These are phyloP conservation scores for Gymnogyps californianus DNA, from an alignment of 2,113 vertebrate species.

Conservation along the genomic window DNA sequence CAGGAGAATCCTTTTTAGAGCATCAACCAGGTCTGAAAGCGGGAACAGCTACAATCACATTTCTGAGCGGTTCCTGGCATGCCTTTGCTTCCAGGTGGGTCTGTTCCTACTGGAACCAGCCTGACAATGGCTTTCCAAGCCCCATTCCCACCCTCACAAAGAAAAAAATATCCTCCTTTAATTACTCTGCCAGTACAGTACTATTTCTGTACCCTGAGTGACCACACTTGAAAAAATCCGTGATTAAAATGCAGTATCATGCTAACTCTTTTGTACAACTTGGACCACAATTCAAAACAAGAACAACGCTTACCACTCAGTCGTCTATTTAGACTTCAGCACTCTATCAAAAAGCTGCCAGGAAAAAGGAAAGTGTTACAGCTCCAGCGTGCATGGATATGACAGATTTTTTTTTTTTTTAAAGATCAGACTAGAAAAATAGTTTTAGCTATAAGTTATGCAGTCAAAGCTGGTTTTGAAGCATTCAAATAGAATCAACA, in stretches of 20 bases:
- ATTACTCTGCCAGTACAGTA: not conserved
- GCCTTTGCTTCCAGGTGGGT: conserved; percentile 16
- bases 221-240: conserved; percentile 35
- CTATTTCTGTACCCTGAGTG: not conserved
- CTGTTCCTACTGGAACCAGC: not conserved
- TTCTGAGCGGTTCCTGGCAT: not conserved
- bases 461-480: conserved; percentile 2
- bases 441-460: conserved; percentile 2
- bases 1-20: not conserved
- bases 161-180: not conserved
- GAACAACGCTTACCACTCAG: not conserved
- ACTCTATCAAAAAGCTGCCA: not conserved
- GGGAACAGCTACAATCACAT: not conserved
- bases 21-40: not conserved
- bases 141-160: not conserved
- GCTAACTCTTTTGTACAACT: not conserved
- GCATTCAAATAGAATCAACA: conserved; percentile 4
- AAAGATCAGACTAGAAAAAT: conserved; percentile 51
- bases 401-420: not conserved
- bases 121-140: not conserved
- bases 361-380: not conserved
- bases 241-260: conserved; percentile 16
- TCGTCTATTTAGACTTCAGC: not conserved
- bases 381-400: not conserved
- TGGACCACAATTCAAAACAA: not conserved